Evolutionary conservation across 2,797 vertebrate species (phyloP).

Genomic region (Pseudochirops cupreus): DNA sequence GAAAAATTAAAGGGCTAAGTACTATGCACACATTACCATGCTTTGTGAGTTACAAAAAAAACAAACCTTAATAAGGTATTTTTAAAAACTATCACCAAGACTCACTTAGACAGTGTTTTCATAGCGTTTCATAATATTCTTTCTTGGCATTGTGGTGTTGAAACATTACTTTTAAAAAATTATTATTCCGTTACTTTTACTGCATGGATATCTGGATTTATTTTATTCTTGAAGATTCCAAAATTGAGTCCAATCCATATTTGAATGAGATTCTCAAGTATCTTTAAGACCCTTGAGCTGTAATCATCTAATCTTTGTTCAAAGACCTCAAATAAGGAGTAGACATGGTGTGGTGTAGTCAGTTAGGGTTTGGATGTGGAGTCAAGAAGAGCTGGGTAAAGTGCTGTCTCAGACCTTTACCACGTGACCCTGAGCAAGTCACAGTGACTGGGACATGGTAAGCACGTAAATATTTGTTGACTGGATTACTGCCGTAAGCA

Average conservation of each 20-base stretch:
- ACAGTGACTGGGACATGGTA: background rate
- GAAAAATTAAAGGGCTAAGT: background rate
- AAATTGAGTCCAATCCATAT: background rate
- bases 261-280: background rate
- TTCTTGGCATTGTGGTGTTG: background rate
- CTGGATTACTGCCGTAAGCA: background rate
- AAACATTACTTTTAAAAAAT: slow-evolving; percentile 40
- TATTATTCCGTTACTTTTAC: background rate
- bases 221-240: background rate
- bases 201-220: background rate
- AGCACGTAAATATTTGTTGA: background rate
- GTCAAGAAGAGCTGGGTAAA: background rate
- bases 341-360: background rate
- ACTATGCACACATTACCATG: background rate
- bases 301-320: background rate
- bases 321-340: background rate
- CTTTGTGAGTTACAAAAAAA: slow-evolving; percentile 3
- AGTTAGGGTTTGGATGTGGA: background rate
- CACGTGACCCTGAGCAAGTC: background rate
- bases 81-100: background rate
- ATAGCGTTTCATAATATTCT: background rate
- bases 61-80: background rate
- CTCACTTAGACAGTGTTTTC: background rate
- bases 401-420: background rate
- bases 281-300: background rate